Evolutionary conservation across 2,113 vertebrate genomes (phyloP).

Genomic region (Hippocampus comes): DNA sequence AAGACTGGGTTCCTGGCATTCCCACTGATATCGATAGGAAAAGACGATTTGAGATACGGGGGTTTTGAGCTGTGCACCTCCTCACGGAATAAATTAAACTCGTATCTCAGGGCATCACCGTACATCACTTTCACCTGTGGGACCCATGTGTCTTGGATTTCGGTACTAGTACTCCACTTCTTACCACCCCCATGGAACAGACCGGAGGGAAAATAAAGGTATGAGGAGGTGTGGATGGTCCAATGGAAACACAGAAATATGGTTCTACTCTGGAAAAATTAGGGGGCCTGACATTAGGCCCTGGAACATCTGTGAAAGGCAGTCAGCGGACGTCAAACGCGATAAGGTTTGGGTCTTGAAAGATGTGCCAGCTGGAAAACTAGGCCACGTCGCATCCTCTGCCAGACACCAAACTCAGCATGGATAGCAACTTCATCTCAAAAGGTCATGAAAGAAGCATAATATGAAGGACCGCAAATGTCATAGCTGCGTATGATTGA

Average conservation of each 20-base stretch:
- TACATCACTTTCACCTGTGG: no score
- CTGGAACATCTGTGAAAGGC: conserved; percentile 49
- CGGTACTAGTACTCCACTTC: conserved; percentile 7
- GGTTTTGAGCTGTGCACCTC: no score
- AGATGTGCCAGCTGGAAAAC: conserved; percentile 26
- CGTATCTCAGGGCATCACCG: neutral
- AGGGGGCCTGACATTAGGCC: conserved; percentile 39
- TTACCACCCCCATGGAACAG: conserved; percentile 28
- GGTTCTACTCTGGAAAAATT: conserved; percentile 36
- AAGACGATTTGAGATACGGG: no score
- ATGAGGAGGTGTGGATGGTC: conserved; percentile 9
- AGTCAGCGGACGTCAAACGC: conserved; percentile 33
- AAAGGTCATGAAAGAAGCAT: conserved; percentile 1
- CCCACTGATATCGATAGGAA: no score
- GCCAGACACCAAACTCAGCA: neutral
- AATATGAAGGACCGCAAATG: neutral
- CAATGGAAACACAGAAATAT: conserved; percentile 46
- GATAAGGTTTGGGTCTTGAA: conserved; percentile 28
- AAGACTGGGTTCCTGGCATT: no score
- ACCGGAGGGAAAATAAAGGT: conserved; percentile 39
- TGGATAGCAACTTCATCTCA: neutral
- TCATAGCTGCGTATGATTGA: neutral
- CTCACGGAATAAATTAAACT: neutral
- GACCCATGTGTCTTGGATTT: no score
- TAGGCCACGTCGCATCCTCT: conserved; percentile 2